A percentile compares a stretch with the other conserved stretches of the same genome.
Evolutionary conservation across 2,888 invertebrate species (phyloP).

Genomic region (Hipparchia semele): DNA sequence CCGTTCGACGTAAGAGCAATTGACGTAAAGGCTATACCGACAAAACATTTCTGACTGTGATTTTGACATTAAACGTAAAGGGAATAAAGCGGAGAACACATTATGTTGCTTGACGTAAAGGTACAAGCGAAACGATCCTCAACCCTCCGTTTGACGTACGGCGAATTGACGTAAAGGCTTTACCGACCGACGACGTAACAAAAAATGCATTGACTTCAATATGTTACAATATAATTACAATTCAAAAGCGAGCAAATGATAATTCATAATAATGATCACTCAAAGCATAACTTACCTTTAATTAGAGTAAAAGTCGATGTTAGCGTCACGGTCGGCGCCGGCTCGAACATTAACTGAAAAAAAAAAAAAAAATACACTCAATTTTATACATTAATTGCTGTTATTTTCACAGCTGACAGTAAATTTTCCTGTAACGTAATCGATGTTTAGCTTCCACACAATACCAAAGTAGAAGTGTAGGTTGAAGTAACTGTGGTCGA

Average conservation of each 20-base stretch:
- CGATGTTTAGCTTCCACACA: conserved; percentile 3
- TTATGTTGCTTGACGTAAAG: no score
- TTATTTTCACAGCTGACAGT: conserved; percentile 13
- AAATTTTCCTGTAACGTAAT: conserved; percentile 19
- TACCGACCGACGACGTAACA: background rate
- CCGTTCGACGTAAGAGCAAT: no score
- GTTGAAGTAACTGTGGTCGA: background rate
- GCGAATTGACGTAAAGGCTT: no score
- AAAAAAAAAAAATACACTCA: conserved; percentile 36
- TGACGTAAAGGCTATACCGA: no score
- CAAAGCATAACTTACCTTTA: conserved; percentile 53
- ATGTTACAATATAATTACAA: conserved; percentile 18
- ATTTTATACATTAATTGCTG: conserved; percentile 18
- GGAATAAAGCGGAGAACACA: no score
- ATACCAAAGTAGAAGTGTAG: conserved; percentile 2
- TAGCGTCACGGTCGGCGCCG: conserved; percentile 54
- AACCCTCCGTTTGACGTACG: no score
- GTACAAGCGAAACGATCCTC: no score
- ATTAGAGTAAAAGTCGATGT: conserved; percentile 65
- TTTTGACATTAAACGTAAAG: no score
- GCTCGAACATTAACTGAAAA: conserved; percentile 72
- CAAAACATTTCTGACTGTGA: no score
- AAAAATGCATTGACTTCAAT: conserved; percentile 23
- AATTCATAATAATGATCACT: conserved; percentile 15
- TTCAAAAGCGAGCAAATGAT: conserved; percentile 29